Base-by-base conservation (phyloP, 2,113 vertebrate genomes). In the Mellivora capensis region DNA sequence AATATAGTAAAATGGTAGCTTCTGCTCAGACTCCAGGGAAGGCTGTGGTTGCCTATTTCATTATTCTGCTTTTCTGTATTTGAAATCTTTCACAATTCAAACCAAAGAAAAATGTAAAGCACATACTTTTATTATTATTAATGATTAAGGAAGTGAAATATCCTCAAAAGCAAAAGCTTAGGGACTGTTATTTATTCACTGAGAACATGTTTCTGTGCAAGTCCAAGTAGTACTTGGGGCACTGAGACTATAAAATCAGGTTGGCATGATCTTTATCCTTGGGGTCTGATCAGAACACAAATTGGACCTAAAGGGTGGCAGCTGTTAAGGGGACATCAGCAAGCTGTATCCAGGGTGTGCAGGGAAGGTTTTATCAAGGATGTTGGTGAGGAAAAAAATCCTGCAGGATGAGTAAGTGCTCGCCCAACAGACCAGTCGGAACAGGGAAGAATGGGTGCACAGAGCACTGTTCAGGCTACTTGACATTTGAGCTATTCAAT, bases 31-130 rank as follows among this genome's bases (percentile, higher is more conserved):
- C 25, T 77, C 37, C 0, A 4, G 5, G 69, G 39, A 47, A 39
- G 4, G 25, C 0, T 4, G 13, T 6, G 12, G 34, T 29, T 49
- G n/a, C 31, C 67, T 64, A 13, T 13, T 47, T 13, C 37, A 52
- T 64, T 80, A 34, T 85, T 85, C 27, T 44, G 34, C 10, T 88
- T 77, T 88, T 69, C 69, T 34, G 17, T 71, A 25, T 54, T 90
- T 90, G 57, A 64, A 72, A 47, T 34, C 44, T 54, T 39, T 67
- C 59, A n/a, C 6, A 42, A 37, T 3, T 44, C 37, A 39, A 67
- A 76, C 39, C 8, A 67, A 39, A 21, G 25, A 67, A 69, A 71
- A 27, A 64, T 7, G 18, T 44, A 21, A 54, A 64, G 2, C 44
- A 25, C 18, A 4, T 13, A 13, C 17, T 31, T 87, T 49, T 23